Conservation (phyloP, 2,888 invertebrate genomes). For the Macrosiphum euphorbiae region DNA sequence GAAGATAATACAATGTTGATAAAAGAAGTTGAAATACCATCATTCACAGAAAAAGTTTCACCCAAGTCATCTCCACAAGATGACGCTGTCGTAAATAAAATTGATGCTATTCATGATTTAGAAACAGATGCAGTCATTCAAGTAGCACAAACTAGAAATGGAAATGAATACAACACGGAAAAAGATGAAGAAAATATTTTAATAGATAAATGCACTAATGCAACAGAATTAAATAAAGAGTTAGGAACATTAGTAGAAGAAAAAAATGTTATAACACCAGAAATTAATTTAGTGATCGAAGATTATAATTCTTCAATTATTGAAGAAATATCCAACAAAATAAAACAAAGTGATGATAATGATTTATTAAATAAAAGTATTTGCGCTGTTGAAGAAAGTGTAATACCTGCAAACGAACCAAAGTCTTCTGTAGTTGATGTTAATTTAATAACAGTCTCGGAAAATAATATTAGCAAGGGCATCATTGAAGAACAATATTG, state of each 20-base stretch:
- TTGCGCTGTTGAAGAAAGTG: too few relatives aligned
- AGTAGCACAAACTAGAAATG: background rate
- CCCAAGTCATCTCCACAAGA: background rate
- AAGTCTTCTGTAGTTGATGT: background rate
- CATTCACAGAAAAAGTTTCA: background rate
- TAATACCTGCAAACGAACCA: background rate
- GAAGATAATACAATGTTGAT: background rate
- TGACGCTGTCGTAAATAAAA: background rate
- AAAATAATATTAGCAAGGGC: background rate
- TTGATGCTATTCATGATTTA: background rate
- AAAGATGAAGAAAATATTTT: background rate
- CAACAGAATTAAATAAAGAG: background rate
- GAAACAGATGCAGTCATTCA: background rate
- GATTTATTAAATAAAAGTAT: background rate
- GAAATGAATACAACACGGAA: background rate
- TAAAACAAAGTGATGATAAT: background rate
- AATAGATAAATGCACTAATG: background rate
- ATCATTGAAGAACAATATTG: background rate
- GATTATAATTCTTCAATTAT: background rate
- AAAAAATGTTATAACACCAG: background rate
- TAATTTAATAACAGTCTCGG: background rate
- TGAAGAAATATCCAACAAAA: background rate
- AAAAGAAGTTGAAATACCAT: background rate
- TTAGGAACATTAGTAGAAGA: background rate
- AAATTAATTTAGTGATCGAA: background rate